A percentile compares a stretch with the other conserved stretches of the same genome.
These are phyloP conservation scores for Apis cerana DNA, from an alignment of 1,140 invertebrate genomes.

Conservation along the genomic window DNA sequence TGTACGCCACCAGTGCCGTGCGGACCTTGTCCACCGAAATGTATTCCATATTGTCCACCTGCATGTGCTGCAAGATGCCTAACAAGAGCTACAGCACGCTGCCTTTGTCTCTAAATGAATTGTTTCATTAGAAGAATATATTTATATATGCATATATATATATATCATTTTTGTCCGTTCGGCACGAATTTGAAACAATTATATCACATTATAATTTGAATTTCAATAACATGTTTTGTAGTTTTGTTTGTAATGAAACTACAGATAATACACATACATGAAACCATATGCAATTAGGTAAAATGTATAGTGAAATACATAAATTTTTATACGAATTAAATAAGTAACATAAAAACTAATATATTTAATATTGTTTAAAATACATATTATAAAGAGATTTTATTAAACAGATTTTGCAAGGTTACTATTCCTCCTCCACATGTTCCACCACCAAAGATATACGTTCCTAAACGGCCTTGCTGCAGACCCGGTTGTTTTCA, in stretches of 20 bases:
- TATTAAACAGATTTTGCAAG: constrained; percentile 50
- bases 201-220: neutral
- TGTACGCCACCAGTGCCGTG: constrained; percentile 63
- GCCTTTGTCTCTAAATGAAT: neutral
- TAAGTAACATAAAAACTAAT: neutral
- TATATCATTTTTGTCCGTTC: constrained; percentile 42
- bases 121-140: neutral
- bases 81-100: constrained; percentile 22
- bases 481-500: constrained; percentile 57
- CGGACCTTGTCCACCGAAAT: constrained; percentile 63
- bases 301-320: neutral
- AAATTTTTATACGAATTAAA: neutral
- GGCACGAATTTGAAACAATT: constrained; percentile 49
- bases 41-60: constrained; percentile 55
- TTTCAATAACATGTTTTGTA: neutral
- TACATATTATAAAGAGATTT: neutral
- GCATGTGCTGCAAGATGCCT: constrained; percentile 49
- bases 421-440: constrained; percentile 48
- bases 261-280: neutral
- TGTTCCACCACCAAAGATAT: constrained; percentile 24
- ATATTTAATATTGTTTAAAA: neutral
- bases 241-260: neutral
- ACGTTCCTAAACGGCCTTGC: constrained; percentile 51
- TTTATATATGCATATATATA: neutral
- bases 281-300: neutral